Evolutionary conservation across 2,797 vertebrate species (phyloP).

Genomic region (Remorina albescens): DNA sequence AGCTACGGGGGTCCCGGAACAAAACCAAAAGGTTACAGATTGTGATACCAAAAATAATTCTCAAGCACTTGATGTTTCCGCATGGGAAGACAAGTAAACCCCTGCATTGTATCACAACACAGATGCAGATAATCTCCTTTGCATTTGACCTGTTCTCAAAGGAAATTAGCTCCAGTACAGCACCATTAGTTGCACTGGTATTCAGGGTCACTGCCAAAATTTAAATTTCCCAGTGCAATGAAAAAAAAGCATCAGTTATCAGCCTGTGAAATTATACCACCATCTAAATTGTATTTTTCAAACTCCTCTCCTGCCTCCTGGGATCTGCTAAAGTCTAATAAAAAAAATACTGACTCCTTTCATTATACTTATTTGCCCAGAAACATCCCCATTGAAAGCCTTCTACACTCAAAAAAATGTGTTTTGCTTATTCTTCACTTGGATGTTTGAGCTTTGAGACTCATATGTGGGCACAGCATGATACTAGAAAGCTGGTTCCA

Average conservation of each 20-base stretch:
- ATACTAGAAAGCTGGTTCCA: not conserved
- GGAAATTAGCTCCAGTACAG: not conserved
- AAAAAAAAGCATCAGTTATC: not conserved
- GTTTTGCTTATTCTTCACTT: not conserved
- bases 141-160: not conserved
- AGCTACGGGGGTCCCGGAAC: not conserved
- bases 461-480: not conserved
- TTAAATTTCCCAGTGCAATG: not conserved
- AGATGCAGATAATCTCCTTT: constrained; percentile 6
- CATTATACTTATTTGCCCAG: not conserved
- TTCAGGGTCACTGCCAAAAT: not conserved
- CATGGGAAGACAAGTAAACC: not conserved
- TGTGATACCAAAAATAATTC: not conserved
- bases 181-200: constrained; percentile 20
- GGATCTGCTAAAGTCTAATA: not conserved
- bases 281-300: not conserved
- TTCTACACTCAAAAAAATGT: not conserved
- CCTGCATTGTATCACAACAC: not conserved
- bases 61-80: not conserved
- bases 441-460: not conserved
- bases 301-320: not conserved
- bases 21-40: not conserved
- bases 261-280: not conserved
- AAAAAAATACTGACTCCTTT: not conserved
- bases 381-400: not conserved